Evolutionary conservation across 2,888 invertebrate species (phyloP).

Genomic region (Pseudoips prasinana): DNA sequence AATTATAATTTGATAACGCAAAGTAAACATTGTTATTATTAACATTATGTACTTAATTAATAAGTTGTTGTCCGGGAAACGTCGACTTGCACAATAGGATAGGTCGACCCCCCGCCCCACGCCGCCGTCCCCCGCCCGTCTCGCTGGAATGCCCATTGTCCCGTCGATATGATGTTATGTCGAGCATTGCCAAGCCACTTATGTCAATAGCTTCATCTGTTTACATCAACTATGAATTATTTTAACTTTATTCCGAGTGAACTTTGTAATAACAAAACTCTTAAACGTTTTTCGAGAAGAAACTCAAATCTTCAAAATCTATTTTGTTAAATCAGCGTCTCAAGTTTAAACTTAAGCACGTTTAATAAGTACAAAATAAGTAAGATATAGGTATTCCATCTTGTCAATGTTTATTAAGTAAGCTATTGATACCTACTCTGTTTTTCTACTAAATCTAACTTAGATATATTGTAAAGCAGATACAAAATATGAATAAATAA

Average conservation of each 20-base stretch:
- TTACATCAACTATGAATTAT: slow-evolving; percentile 37
- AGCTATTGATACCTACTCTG: not conserved
- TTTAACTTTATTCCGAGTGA: too few relatives aligned
- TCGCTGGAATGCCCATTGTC: slow-evolving; percentile 73
- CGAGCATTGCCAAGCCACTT: slow-evolving; percentile 65
- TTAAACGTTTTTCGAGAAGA: too few relatives aligned
- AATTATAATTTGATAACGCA: not conserved
- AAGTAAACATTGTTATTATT: slow-evolving; percentile 37
- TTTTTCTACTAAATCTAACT: too few relatives aligned
- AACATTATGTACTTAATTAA: slow-evolving; percentile 51
- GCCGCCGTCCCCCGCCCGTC: slow-evolving; percentile 35
- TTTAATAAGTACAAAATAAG: too few relatives aligned
- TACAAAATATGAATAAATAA: not conserved
- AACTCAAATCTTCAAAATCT: too few relatives aligned
- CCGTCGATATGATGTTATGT: slow-evolving; percentile 68
- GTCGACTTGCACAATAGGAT: slow-evolving; percentile 53
- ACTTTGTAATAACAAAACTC: too few relatives aligned
- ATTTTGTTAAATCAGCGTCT: too few relatives aligned
- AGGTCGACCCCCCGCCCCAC: slow-evolving; percentile 44
- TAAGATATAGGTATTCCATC: too few relatives aligned
- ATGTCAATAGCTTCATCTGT: slow-evolving; percentile 58
- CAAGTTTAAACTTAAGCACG: too few relatives aligned
- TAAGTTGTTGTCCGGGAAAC: slow-evolving; percentile 54
- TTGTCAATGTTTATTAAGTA: slow-evolving; percentile 5
- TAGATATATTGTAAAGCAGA: too few relatives aligned